Evolutionary conservation across 2,113 vertebrate genomes (phyloP), one percentile per base, ranked within the genome.

Genomic region (Halichoerus grypus): DNA sequence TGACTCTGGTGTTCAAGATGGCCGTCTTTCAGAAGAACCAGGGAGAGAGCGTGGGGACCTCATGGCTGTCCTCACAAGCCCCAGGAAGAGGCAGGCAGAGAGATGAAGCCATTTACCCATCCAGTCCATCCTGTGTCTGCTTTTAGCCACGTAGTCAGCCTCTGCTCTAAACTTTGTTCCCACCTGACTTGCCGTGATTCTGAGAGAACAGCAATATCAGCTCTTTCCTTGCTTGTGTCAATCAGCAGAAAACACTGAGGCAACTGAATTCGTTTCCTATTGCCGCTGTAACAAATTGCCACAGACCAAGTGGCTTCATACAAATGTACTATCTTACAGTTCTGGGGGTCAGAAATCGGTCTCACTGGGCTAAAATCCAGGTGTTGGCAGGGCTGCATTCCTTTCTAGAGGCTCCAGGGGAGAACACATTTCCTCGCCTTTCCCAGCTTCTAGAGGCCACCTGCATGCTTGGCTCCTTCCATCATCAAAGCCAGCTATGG

Each of bases 111-210:
- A 2, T 42, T 59, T 1, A 5, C 13, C 33, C 3, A 0, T 14
- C 33, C 14, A 7, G 31, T 15, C 77, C 65, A 5, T 33, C n/a
- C 69, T 31, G 4, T 2, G 19, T 21, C 55, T 24, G 39, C 31
- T 81, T 57, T 57, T 15, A 36, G 2, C 0, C 36, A 2, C 2
- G 3, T 0, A 16, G 59, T 14, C 51, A 12, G 7, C 71, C 0
- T 46, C 88, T 15, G 19, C 22, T 39, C 69, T 33, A 28, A 49
- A 28, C 18, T 39, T 42, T 55, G n/a, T 57, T 51, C 55, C 46
- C 57, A 0, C 28, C 72, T 39, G 18, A 65, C 19, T 18, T 51
- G 31, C 28, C n/a, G 0, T 0, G 26, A 42, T 69, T 51, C 46
- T 1, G n/a, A 86, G 39, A 36, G 22, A 55, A 21, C 5, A 67